A percentile compares a stretch with the other conserved stretches of the same genome.
Conservation (phyloP, 2,888 invertebrate genomes). For the Rotaria sp. region DNA sequence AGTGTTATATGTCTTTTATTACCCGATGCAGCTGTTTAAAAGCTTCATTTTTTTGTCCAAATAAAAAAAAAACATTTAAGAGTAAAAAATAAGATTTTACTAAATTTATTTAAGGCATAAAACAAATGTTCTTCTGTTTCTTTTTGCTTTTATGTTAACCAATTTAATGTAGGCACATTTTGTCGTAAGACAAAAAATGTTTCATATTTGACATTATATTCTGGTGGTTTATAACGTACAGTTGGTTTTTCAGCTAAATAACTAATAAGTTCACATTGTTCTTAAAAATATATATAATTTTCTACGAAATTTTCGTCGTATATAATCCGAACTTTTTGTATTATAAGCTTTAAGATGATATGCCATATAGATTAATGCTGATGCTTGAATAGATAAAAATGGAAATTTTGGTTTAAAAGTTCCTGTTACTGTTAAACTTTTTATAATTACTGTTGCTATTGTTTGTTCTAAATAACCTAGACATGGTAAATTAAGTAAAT, state of each 20-base stretch:
- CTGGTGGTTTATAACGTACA: slow-evolving; percentile 50
- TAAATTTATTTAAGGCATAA: slow-evolving; percentile 12
- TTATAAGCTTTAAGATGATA: slow-evolving; percentile 56
- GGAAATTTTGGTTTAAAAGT: slow-evolving; percentile 56
- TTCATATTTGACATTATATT: slow-evolving; percentile 53
- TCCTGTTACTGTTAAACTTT: slow-evolving; percentile 53
- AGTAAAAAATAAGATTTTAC: not conserved
- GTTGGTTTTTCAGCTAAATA: slow-evolving; percentile 55
- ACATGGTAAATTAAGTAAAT: slow-evolving; percentile 51
- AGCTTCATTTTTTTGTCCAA: not conserved
- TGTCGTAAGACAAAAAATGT: slow-evolving; percentile 45
- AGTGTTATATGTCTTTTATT: slow-evolving; percentile 4
- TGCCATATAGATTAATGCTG: slow-evolving; percentile 53
- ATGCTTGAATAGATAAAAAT: slow-evolving; percentile 51
- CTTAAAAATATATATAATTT: slow-evolving; percentile 53
- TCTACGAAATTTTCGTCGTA: slow-evolving; percentile 53
- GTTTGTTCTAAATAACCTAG: slow-evolving; percentile 56
- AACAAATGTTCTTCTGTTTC: too few species aligned
- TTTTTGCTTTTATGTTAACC: slow-evolving; percentile 14
- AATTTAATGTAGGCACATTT: slow-evolving; percentile 38
- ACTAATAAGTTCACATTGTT: slow-evolving; percentile 53
- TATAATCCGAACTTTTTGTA: slow-evolving; percentile 54
- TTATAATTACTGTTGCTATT: slow-evolving; percentile 49
- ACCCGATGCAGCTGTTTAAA: not conserved
- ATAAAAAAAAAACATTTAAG: not conserved